Evolutionary conservation across 1,140 invertebrate species (phyloP).

Genomic region (Heliconius hermathena): DNA sequence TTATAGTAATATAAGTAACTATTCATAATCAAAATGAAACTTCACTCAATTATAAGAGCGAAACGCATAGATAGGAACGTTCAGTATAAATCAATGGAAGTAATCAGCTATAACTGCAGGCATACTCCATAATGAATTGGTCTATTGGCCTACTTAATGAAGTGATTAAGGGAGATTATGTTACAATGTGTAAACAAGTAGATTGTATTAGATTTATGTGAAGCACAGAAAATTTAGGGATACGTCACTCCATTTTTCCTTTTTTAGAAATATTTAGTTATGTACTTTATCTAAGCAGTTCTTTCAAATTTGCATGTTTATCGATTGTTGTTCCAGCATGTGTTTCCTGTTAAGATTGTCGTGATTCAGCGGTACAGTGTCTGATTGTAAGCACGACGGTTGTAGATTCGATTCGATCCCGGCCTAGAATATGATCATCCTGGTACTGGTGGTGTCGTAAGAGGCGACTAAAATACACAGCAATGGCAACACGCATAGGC

Average conservation of each 20-base stretch:
- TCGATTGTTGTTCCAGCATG: too few species aligned
- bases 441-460: too few species aligned
- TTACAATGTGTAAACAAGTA: slow-evolving; percentile 18
- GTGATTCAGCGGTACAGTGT: not conserved
- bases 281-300: too few species aligned
- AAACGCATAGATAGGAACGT: not conserved
- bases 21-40: not conserved
- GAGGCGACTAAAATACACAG: too few species aligned
- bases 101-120: slow-evolving; percentile 23
- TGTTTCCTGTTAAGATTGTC: not conserved
- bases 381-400: not conserved
- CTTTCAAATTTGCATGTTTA: too few species aligned
- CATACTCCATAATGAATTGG: slow-evolving; percentile 21
- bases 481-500: too few species aligned
- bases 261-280: too few species aligned
- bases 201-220: not conserved
- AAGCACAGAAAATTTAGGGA: not conserved
- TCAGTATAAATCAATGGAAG: slow-evolving; percentile 9
- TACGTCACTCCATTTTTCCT: too few species aligned
- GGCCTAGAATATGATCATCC: too few species aligned
- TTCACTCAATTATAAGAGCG: not conserved
- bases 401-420: not conserved
- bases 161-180: not conserved
- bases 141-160: slow-evolving; percentile 24
- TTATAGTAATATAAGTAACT: too few species aligned